Conservation (phyloP, 2,797 vertebrate genomes). For the Pseudomugil gertrudae region DNA sequence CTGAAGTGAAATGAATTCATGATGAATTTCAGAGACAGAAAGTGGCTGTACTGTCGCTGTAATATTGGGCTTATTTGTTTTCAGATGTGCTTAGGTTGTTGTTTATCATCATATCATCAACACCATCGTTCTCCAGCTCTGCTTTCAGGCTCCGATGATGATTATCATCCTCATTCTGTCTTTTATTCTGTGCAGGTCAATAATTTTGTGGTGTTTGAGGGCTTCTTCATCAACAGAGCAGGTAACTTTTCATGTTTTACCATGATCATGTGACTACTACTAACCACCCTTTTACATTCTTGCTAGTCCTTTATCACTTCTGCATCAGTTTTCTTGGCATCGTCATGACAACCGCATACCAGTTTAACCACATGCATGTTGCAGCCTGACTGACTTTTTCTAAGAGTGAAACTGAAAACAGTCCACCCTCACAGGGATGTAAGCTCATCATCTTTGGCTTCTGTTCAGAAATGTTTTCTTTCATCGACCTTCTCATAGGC, state of each 20-base stretch:
- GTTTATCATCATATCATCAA: too few relatives aligned
- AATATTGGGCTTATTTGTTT: too few relatives aligned
- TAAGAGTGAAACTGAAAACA: not conserved
- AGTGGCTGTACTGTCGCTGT: too few relatives aligned
- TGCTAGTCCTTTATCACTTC: not conserved
- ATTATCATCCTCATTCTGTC: not conserved
- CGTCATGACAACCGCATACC: not conserved
- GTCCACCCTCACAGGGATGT: conserved; percentile 11
- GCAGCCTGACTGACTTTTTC: conserved; percentile 16
- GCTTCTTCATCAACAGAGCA: conserved; percentile 88
- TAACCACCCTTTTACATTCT: not conserved
- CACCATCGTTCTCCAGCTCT: too few relatives aligned
- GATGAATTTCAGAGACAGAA: too few relatives aligned
- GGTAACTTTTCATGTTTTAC: conserved; percentile 75
- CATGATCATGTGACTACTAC: too few relatives aligned
- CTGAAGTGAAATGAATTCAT: too few relatives aligned
- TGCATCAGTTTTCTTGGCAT: not conserved
- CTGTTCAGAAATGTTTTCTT: conserved; percentile 65
- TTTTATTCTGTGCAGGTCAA: conserved; percentile 84
- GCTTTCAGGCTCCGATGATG: not conserved
- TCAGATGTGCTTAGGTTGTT: too few relatives aligned
- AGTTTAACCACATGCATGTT: conserved; percentile 1
- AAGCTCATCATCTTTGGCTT: conserved; percentile 13
- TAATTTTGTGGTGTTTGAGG: conserved; percentile 95
- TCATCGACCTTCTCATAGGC: conserved; percentile 70